Evolutionary conservation across 2,888 invertebrate species (phyloP), one percentile per base, ranked within the genome.

Genomic region (Byasa hedistus): DNA sequence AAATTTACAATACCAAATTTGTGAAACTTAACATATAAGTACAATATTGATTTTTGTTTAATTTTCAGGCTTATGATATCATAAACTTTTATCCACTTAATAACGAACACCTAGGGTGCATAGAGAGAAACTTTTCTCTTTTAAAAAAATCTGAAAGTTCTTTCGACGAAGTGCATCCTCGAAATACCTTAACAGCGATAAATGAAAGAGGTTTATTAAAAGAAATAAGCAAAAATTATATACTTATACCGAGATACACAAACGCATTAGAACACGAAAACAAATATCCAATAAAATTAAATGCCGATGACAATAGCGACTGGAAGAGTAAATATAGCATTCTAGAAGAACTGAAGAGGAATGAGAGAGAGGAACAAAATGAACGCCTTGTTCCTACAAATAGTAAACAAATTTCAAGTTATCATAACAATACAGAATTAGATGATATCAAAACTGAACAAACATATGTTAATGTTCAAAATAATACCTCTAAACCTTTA

Each of bases 271-370:
- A 74, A 76, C 65, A 75, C 68, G 72, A 68, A 63, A 21, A 73
- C 39, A 58, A 62, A 17, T 70, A 69, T 36, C 68, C 70, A 57
- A 68, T 66, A 56, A 72, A 71, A 44, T 66, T 74, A 10, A 72
- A 66, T 68, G 61, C 69, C 21, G 73, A 75, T 63, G 78, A 81
- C 52, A 81, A 79, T 66, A 69, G 66, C 32, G 87, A 90, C 71
- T 91, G 91, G 91, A 88, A 83, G 76, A 87, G 80, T 69, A 91
- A 91, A 80, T 91, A 91, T 68, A 83, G 86, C 61, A 91, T 91
- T 72, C 78, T 91, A 71, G 79, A 87, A 52, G 73, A 84, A 73
- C 71, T 91, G 57, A 89, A 87, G 69, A 78, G 79, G 67, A 78
- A 76, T 61, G 86, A 86, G 69, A 82, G 80, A 66, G 78, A 77